Evolutionary conservation across 2,797 vertebrate species (phyloP).

Genomic region (Gymnopithys bicolor): DNA sequence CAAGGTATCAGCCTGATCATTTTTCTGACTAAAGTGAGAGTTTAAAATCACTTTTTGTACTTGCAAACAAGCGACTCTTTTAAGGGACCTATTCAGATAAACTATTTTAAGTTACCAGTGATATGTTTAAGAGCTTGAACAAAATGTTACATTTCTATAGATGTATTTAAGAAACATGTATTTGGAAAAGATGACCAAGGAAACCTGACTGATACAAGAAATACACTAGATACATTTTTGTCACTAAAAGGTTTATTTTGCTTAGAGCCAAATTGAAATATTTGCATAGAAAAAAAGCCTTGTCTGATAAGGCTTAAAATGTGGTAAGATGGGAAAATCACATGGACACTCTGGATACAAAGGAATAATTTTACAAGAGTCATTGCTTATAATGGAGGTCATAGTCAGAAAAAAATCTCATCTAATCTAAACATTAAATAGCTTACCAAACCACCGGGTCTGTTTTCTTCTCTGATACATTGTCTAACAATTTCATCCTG

Average conservation of each 20-base stretch:
- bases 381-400: background rate
- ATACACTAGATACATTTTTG: background rate
- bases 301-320: background rate
- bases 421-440: background rate
- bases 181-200: background rate
- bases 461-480: background rate
- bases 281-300: background rate
- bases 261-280: background rate
- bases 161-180: background rate
- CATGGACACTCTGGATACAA: background rate
- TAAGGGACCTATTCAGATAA: background rate
- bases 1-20: background rate
- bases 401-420: background rate
- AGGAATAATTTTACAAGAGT: background rate
- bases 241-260: background rate
- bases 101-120: background rate
- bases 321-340: background rate
- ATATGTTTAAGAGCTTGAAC: background rate
- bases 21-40: background rate
- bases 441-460: background rate
- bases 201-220: background rate
- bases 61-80: background rate
- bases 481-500: background rate
- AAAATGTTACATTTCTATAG: background rate
- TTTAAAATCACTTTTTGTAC: background rate